These are phyloP conservation scores for Pocillopora damicornis DNA, from an alignment of 64 coral and sea anemone species.

Conservation along the genomic window DNA sequence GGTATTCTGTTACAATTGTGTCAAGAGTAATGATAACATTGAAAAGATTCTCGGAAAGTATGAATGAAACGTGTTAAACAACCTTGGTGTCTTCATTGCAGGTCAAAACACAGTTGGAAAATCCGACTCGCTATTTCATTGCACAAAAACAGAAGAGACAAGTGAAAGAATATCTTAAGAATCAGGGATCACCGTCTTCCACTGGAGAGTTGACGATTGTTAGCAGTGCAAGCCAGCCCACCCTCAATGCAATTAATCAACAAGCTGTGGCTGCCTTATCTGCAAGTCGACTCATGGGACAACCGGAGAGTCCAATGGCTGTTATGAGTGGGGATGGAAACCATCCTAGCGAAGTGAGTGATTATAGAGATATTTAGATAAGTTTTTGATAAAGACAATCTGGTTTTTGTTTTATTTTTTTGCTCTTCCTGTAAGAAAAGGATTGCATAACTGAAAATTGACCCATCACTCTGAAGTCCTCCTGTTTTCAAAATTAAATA, in stretches of 20 bases:
- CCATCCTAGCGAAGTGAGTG: constrained; percentile 15
- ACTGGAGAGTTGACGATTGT: constrained; percentile 30
- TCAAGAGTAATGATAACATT: not conserved
- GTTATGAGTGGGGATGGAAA: constrained; percentile 74
- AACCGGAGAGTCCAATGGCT: constrained; percentile 84
- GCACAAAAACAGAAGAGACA: constrained; percentile 87
- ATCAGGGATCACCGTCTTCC: constrained; percentile 28
- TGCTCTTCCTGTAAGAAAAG: no score
- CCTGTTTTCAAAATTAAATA: no score
- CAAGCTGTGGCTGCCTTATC: constrained; percentile 65
- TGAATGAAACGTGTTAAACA: not conserved
- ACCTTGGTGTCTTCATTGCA: constrained; percentile 5
- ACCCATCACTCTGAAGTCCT: no score
- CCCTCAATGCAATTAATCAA: constrained; percentile 96
- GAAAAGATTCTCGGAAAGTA: not conserved
- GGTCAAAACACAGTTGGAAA: constrained; percentile 95
- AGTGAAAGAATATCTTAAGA: constrained; percentile 84
- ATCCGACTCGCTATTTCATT: constrained; percentile 95
- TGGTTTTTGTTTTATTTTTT: no score
- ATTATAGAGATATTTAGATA: no score
- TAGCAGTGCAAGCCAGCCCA: constrained; percentile 71
- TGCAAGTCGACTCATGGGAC: constrained; percentile 60
- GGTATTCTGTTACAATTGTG: not conserved
- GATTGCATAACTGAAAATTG: no score
- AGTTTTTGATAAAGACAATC: no score